Evolutionary conservation across 2,888 invertebrate species (phyloP).

Genomic region (Gortyna flavago): DNA sequence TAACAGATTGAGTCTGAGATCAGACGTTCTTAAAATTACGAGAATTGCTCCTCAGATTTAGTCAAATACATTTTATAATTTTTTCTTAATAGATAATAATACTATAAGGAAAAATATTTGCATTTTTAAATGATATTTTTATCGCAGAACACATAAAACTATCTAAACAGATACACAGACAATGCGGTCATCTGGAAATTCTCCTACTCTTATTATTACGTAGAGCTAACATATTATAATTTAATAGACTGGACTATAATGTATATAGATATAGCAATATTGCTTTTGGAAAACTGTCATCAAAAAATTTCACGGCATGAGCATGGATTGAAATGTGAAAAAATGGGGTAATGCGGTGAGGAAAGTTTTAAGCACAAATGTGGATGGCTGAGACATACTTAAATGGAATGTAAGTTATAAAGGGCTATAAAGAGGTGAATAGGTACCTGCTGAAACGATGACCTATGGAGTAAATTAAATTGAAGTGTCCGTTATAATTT

Average conservation of each 20-base stretch:
- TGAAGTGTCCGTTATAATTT: too few species aligned
- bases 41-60: neutral
- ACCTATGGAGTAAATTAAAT: neutral
- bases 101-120: slow-evolving; percentile 6
- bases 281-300: neutral
- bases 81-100: neutral
- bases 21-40: too few species aligned
- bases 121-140: slow-evolving; percentile 7
- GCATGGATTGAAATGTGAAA: neutral
- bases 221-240: neutral
- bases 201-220: slow-evolving; percentile 1
- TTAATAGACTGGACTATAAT: neutral
- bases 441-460: neutral
- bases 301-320: neutral
- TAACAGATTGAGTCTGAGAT: too few species aligned
- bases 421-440: neutral
- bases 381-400: neutral
- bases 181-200: slow-evolving; percentile 40
- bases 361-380: too few species aligned
- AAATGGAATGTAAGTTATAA: neutral
- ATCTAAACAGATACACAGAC: slow-evolving; percentile 26
- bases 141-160: slow-evolving; percentile 21
- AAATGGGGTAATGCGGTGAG: neutral
- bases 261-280: neutral
- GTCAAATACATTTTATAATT: neutral